Percentiles rank a stretch among this genome's conserved stretches.
Conservation (phyloP, 2,113 vertebrate genomes). For the Sorex araneus region DNA sequence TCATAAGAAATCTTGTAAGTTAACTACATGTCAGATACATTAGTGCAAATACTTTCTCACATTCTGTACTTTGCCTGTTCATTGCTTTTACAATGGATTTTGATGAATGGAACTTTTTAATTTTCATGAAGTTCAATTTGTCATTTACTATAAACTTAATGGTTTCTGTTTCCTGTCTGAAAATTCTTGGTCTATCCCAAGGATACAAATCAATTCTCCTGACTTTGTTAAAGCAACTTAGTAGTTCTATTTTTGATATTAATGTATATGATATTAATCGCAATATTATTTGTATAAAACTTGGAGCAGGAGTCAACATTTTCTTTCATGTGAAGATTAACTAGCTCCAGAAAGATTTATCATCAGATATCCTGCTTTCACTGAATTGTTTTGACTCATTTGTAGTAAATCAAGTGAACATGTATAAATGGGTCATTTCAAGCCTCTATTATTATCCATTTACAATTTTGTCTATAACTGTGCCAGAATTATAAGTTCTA, state of each 20-base stretch:
- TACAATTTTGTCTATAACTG: not conserved
- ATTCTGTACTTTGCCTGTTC: not conserved
- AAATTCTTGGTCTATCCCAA: not conserved
- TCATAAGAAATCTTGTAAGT: not conserved
- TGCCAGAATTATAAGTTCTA: not conserved
- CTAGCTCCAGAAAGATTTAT: not conserved
- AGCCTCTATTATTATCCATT: not conserved
- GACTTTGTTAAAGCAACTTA: not conserved
- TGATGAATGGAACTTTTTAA: not conserved
- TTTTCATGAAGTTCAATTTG: conserved; percentile 16
- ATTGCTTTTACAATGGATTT: conserved; percentile 28
- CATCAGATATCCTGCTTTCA: not conserved
- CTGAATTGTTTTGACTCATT: not conserved
- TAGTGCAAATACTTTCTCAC: not conserved
- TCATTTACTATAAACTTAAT: not conserved
- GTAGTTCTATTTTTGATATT: not conserved
- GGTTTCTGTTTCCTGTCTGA: conserved; percentile 34
- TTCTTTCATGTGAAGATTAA: not conserved
- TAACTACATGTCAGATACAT: too few relatives aligned
- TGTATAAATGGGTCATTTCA: not conserved
- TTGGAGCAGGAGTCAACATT: not conserved
- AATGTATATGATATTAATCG: not conserved
- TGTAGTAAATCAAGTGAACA: not conserved
- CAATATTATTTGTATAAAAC: not conserved
- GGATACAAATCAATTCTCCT: not conserved